Evolutionary conservation across 2,113 vertebrate species (phyloP).

Genomic region (Carassius carassius): DNA sequence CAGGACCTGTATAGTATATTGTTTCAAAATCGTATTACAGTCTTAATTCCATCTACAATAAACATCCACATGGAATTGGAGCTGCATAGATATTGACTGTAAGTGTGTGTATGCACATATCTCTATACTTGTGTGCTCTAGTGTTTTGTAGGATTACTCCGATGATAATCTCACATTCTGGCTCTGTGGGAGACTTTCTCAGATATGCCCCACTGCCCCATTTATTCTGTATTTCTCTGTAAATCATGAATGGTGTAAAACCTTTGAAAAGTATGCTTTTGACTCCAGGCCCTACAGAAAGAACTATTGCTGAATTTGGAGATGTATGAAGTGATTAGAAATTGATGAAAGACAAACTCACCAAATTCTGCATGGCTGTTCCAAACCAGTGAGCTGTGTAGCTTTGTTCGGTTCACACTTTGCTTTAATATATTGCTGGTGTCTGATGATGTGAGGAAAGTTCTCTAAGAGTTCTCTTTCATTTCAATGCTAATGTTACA

Average conservation of each 20-base stretch:
- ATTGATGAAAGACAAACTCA: slow-evolving; percentile 13
- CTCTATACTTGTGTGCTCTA: slow-evolving; percentile 31
- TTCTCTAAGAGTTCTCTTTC: not conserved
- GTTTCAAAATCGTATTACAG: slow-evolving; percentile 18
- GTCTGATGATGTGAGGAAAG: not conserved
- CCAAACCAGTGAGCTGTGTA: not conserved
- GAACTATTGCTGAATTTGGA: not conserved
- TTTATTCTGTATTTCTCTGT: slow-evolving; percentile 16
- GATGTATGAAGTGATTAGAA: slow-evolving; percentile 16
- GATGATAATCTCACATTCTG: slow-evolving; percentile 19
- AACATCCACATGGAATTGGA: slow-evolving; percentile 31
- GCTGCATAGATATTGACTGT: slow-evolving; percentile 26
- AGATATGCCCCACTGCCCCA: slow-evolving; percentile 45
- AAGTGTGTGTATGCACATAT: slow-evolving; percentile 38
- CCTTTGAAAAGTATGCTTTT: slow-evolving; percentile 21
- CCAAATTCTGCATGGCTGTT: slow-evolving; percentile 17
- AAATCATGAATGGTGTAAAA: slow-evolving; percentile 7
- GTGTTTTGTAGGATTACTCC: slow-evolving; percentile 34
- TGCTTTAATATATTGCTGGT: not conserved
- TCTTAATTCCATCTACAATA: slow-evolving; percentile 32
- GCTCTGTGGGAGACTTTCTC: slow-evolving; percentile 2
- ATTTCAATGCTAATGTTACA: slow-evolving; percentile 1
- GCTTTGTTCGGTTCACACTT: not conserved
- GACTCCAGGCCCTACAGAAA: not conserved
- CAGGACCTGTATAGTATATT: slow-evolving; percentile 32